phyloP scores from a whole-genome alignment of 2,113 vertebrate genomes.

The Sylvilagus bachmani region DNA sequence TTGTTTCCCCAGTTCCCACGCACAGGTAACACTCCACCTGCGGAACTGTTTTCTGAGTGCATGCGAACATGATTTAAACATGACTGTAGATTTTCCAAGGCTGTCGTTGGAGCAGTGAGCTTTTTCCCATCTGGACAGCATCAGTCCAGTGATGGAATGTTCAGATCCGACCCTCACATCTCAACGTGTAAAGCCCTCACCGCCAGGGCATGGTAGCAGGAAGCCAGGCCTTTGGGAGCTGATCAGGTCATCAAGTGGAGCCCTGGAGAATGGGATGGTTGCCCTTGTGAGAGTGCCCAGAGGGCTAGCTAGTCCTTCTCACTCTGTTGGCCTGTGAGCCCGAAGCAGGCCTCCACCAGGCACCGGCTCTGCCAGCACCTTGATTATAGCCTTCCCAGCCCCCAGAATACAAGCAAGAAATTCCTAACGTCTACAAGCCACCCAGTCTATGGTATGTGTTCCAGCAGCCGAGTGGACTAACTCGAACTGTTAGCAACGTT shows the following conservation, averaged over 20 bases:
- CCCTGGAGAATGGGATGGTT: background rate
- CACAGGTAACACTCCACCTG: background rate
- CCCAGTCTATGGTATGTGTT: no score
- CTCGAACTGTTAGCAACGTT: background rate
- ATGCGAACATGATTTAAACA: background rate
- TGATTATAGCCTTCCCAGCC: background rate
- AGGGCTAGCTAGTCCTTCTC: background rate
- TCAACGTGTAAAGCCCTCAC: background rate
- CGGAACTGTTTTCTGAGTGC: background rate
- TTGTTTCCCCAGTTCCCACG: background rate
- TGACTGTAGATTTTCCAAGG: background rate
- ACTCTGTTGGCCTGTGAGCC: background rate
- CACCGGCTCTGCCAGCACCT: background rate
- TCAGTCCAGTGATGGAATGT: background rate
- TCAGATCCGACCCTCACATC: background rate
- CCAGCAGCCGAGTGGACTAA: background rate
- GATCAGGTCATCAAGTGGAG: background rate
- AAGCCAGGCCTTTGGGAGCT: background rate
- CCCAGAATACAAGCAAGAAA: background rate
- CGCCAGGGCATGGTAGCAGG: background rate
- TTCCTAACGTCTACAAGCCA: background rate
- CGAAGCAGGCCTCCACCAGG: background rate
- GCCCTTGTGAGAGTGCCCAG: background rate
- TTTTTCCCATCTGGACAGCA: background rate
- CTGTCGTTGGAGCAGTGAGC: background rate